Percentiles rank a stretch among this genome's conserved stretches.
Evolutionary conservation across 2,113 vertebrate genomes (phyloP).

Genomic region (Montifringilla adamsi): DNA sequence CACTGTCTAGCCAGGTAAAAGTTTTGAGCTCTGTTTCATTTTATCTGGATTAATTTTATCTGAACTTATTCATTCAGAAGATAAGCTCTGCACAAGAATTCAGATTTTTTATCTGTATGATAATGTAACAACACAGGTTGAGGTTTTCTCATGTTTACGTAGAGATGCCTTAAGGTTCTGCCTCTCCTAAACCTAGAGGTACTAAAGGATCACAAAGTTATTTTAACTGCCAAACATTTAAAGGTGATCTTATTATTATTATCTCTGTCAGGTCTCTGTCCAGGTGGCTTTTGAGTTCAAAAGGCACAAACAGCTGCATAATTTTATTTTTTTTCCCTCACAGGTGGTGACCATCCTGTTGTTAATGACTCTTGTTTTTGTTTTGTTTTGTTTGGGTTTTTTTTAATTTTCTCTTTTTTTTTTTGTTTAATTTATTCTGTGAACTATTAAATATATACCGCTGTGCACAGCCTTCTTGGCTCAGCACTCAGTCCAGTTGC

Average conservation of each 20-base stretch:
- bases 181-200: not conserved
- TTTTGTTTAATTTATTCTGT: not conserved
- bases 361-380: not conserved
- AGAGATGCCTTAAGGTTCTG: not conserved
- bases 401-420: too few species aligned
- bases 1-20: not conserved
- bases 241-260: not conserved
- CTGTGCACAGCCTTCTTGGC: not conserved
- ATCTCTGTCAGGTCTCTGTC: not conserved
- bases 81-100: not conserved
- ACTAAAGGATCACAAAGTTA: not conserved
- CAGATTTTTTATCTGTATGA: not conserved
- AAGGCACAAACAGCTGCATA: not conserved
- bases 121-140: not conserved
- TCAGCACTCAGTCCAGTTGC: not conserved
- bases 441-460: not conserved
- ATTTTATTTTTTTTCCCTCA: rapidly evolving
- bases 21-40: not conserved
- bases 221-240: not conserved
- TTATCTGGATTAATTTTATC: not conserved
- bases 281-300: not conserved
- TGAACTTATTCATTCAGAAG: not conserved
- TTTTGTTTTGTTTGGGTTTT: too few species aligned
- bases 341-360: not conserved
- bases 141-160: not conserved